Base-by-base conservation (phyloP, 2,797 vertebrate species). In the Rousettus madagascariensis region DNA sequence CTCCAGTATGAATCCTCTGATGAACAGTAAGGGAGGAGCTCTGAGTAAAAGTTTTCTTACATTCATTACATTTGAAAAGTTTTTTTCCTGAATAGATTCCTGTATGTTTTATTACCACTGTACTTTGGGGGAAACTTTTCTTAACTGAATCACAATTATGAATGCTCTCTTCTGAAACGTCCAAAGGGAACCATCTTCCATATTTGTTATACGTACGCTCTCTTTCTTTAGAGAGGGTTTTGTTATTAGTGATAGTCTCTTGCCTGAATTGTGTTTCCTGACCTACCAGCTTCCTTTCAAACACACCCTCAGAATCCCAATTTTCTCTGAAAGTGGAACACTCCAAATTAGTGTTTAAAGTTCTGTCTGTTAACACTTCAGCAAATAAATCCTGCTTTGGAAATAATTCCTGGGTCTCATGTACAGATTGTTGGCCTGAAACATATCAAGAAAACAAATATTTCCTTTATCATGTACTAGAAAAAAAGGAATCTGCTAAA, bases 11-110 rank as follows among this genome's bases (percentile, higher is more conserved):
- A 79, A 97, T 98, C 68, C 97, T 94, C 94, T 97, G 97, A 12
- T 98, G 98, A 28, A 97, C 97, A 0, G 97, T 98, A 55, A 98
- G 98, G 46, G 97, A 97, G 13, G 97, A 98, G 46, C 98, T 98
- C 92, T 98, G 96, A 38, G 96, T 98, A 43, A 98, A 98, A 13
- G 96, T 98, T 87, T 98, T 98, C 79, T 97, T 97, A 74, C 98
- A 98, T 46, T 98, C 97, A 3, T 77, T 93, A 90, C 96, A 97
- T 66, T 55, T 97, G 78, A 97, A 98, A 20, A 97, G 97, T 22
- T 97, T 98, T 77, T 97, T 98, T 24, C 97, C 98, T 8, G 95
- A 88, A 77, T 95, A 97, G 83, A 98, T 94, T 57, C 96, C 96
- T 17, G 89, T 53, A 9, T 97, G 97, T 36, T 96, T 97, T 24